Evolutionary conservation across 2,797 vertebrate species (phyloP).

Genomic region (Alcedo atthis): DNA sequence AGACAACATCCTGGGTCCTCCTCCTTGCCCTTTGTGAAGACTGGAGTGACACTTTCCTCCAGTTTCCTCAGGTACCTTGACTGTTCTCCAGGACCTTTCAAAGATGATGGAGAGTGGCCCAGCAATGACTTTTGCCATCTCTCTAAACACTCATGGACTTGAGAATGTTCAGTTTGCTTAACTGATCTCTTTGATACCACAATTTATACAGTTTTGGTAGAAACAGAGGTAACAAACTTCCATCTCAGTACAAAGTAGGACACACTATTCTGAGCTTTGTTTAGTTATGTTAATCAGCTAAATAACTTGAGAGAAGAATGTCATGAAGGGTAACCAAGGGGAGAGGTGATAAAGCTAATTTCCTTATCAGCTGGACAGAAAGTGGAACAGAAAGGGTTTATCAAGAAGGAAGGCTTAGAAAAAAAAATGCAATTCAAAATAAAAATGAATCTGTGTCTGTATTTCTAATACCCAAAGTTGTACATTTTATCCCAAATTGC

Average conservation of each 20-base stretch:
- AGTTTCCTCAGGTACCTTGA: too few relatives aligned
- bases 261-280: neutral
- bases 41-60: too few relatives aligned
- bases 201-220: neutral
- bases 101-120: too few relatives aligned
- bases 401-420: neutral
- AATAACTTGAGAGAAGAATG: neutral
- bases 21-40: too few relatives aligned
- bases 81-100: too few relatives aligned
- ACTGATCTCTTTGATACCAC: neutral
- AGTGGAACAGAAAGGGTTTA: slow-evolving; percentile 13
- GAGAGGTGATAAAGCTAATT: slow-evolving; percentile 42
- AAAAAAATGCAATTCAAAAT: neutral
- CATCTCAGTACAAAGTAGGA: neutral
- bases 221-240: neutral
- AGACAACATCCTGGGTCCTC: too few relatives aligned
- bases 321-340: slow-evolving; percentile 4
- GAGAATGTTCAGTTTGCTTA: neutral
- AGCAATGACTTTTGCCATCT: too few relatives aligned
- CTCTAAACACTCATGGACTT: neutral
- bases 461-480: slow-evolving; percentile 19
- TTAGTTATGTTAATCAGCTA: slow-evolving; percentile 42
- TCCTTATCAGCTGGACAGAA: neutral
- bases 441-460: neutral
- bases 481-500: neutral